Base-by-base conservation (phyloP, 1,140 invertebrate genomes). In the Dreissena rostriformis region DNA sequence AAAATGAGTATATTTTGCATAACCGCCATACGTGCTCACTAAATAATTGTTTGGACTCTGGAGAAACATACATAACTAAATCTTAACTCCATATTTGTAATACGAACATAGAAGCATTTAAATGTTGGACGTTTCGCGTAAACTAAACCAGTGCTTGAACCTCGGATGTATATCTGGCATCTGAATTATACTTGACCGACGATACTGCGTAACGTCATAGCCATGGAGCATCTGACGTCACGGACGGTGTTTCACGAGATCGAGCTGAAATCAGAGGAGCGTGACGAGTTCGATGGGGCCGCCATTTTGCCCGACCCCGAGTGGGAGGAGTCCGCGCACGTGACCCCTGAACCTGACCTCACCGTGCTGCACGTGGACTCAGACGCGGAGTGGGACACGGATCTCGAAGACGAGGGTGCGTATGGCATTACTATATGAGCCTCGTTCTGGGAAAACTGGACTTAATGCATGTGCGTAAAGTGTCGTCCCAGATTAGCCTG, bases 361-460 rank as follows among this genome's bases (percentile, higher is more conserved):
- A 14, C 63, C 49, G 26, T 15, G 49, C 49, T 6, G 63, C 8
- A 61, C 14, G 52, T n/a, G n/a, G 71, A 81, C 26, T 81, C 79
- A 0, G 79, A 81, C 61, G 79, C 63, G 10, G 68, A 81, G 51
- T 81, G 79, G 79, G 79, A 81, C 57, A 81, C 79, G n/a, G 79
- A 81, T 49, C 57, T 81, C 4, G 79, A 74, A 12, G 72, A 81
- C 17, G 79, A 72, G 63, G 79, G 79, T 81, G 49, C 29, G 55
- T 29, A 65, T 57, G 8, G 26, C 39, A 61, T 57, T 14, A 67
- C 57, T 52, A 51, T 71, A 15, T 39, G 7, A n/a, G n/a, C n/a
- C n/a, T 39, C 4, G 39, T 39, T 5, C 4, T 8, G 2, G 39
- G 39, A 8, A 39, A 39, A 39, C 39, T 2, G 39, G 39, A 8